phyloP scores from a whole-genome alignment of 2,888 invertebrate genomes.

The Lepas anatifera region DNA sequence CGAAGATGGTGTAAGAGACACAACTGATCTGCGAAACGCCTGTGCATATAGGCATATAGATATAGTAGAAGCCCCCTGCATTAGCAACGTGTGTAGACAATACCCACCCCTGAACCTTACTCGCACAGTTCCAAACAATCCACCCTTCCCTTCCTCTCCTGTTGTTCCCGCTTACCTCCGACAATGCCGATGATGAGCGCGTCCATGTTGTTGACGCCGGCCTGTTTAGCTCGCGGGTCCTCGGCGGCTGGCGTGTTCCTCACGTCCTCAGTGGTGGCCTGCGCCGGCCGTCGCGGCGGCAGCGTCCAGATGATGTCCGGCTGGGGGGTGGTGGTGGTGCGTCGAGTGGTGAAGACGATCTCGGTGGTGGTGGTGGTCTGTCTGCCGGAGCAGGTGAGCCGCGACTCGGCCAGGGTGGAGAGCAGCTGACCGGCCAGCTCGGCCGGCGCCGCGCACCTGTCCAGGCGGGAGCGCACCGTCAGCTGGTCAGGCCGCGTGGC shows the following conservation, averaged over 20 bases:
- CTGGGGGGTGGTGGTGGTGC: slow-evolving; percentile 45
- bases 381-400: slow-evolving; percentile 56
- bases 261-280: slow-evolving; percentile 16
- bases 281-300: slow-evolving; percentile 3
- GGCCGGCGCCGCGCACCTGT: slow-evolving; percentile 54
- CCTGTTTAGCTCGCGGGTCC: slow-evolving; percentile 39
- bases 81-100: no score
- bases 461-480: no score
- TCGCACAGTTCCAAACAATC: no score
- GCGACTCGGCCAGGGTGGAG: slow-evolving; percentile 64
- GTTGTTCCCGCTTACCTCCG: slow-evolving; percentile 40
- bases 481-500: no score
- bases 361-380: slow-evolving; percentile 34
- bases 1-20: no score
- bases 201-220: slow-evolving; percentile 66
- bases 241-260: slow-evolving; percentile 32
- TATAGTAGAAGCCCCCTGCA: no score
- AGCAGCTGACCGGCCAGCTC: slow-evolving; percentile 53
- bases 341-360: slow-evolving; percentile 21
- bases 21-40: no score
- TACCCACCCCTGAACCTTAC: no score
- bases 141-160: no score
- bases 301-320: slow-evolving; percentile 14
- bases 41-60: no score
- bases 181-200: slow-evolving; percentile 91